Evolutionary conservation across 2,113 vertebrate genomes (phyloP).

Genomic region (Cochlearius cochlearius): DNA sequence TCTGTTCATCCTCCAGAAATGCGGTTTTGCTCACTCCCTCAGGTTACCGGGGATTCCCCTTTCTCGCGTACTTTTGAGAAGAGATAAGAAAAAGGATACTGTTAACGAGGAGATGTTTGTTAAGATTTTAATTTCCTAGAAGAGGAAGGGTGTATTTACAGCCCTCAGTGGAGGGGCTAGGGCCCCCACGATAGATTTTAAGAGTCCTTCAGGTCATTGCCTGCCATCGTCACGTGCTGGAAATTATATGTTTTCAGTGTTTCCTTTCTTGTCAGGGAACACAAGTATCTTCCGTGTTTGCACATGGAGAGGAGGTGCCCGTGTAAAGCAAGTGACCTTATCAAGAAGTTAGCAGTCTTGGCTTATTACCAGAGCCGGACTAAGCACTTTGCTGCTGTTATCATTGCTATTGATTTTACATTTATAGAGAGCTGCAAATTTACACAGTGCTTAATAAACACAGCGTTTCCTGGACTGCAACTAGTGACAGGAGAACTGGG

Average conservation of each 20-base stretch:
- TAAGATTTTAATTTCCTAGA: not conserved
- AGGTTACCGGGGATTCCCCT: not conserved
- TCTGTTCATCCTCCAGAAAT: not conserved
- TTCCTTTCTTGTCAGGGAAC: not conserved
- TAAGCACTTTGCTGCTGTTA: conserved; percentile 48
- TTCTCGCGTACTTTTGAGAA: not conserved
- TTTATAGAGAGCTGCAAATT: conserved; percentile 51
- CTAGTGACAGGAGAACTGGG: not conserved
- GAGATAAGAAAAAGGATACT: not conserved
- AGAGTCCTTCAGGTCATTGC: not conserved
- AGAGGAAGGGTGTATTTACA: not conserved
- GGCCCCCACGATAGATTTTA: not conserved
- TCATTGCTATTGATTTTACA: conserved; percentile 57
- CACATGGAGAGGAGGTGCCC: not conserved
- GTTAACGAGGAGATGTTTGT: not conserved
- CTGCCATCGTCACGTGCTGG: not conserved
- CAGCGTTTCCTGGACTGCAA: conserved; percentile 32
- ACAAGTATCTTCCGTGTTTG: not conserved
- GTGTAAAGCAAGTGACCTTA: conserved; percentile 3
- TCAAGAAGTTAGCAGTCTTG: conserved; percentile 7
- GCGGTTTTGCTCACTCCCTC: not conserved
- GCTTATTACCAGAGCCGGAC: conserved; percentile 9
- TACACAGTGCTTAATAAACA: conserved; percentile 56
- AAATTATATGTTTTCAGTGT: not conserved
- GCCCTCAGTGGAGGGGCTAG: not conserved